These are phyloP conservation scores for Lophotriccus pileatus DNA, from an alignment of 2,797 vertebrate genomes.

Conservation along the genomic window DNA sequence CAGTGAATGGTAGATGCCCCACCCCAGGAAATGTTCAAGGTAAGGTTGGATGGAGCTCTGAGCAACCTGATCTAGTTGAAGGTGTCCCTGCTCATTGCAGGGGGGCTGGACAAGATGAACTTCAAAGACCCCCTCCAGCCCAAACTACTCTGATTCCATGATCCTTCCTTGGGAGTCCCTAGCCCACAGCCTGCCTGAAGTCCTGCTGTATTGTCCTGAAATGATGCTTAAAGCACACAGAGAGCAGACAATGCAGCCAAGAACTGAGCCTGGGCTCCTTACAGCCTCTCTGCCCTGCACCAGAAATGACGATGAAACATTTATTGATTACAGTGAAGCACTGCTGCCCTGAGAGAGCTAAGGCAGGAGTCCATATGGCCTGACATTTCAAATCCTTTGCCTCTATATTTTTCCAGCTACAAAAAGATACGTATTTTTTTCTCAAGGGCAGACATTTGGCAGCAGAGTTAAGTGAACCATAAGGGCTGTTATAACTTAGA, in stretches of 20 bases:
- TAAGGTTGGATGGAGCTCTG: not conserved
- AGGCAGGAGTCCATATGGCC: not conserved
- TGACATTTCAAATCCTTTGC: not conserved
- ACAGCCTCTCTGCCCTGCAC: not conserved
- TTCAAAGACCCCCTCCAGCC: not conserved
- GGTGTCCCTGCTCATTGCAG: not conserved
- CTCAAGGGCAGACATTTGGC: not conserved
- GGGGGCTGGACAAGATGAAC: not conserved
- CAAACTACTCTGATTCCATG: not conserved
- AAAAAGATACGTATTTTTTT: not conserved
- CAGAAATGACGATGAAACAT: conserved; percentile 9
- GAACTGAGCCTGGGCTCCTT: not conserved
- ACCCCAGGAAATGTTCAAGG: not conserved
- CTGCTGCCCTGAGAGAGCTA: not conserved
- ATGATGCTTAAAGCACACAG: not conserved
- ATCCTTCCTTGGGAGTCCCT: not conserved
- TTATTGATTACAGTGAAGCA: not conserved
- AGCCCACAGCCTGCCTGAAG: not conserved
- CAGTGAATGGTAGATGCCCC: not conserved
- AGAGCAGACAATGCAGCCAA: not conserved
- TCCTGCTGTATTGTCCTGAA: not conserved
- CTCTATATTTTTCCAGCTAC: not conserved
- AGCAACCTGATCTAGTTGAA: not conserved
- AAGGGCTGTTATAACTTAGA: not conserved
- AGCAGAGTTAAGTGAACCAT: not conserved